Base-by-base conservation (phyloP, 2,888 invertebrate species). In the Eilema caniola region DNA sequence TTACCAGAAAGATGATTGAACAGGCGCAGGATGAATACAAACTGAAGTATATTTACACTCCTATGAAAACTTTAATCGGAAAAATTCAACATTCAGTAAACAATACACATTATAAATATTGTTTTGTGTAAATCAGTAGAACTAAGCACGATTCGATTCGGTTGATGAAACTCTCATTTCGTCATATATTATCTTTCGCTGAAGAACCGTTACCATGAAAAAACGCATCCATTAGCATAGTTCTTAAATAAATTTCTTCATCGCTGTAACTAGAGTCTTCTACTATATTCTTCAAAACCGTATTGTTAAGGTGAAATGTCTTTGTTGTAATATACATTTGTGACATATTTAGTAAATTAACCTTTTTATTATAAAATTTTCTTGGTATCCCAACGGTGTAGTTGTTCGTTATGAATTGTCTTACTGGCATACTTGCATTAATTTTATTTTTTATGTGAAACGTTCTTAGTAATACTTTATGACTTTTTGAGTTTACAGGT, bases 251-350 rank as follows among this genome's bases (percentile, higher is more conserved):
- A 33, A 65, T 33, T 65, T 65, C 56, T 57, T 56, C 65, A 65
- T 65, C 64, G 28, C 64, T 64, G 20, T 64, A 64, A n/a, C 64
- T 64, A 20, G 64, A 64, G 10, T 64, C 53, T 8, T 23, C 47
- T 33, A 62, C 33, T 23, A 62, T 62, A 12, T 62, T 33, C 61
- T 31, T 12, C 5, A 61, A 61, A 33, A n/a, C 12, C n/a, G n/a
- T 31, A 61, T 61, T 33, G 12, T 62, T 62, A 0, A 23, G 2
- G 5, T 23, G n/a, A 5, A 33, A 2, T 23, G 33, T 33, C 12
- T 11, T 33, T 62, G 14, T n/a, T 12, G 33, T 62, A 4, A 28
- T 1, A 11, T 31, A 33, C 23, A 5, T 11, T 62, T 33, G 33
- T n/a, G 31, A 12, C 31, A 11, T 33, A 62, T 62, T 23, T 62